Conservation (phyloP, 2,888 invertebrate species). For the Synergus laeviventris region DNA sequence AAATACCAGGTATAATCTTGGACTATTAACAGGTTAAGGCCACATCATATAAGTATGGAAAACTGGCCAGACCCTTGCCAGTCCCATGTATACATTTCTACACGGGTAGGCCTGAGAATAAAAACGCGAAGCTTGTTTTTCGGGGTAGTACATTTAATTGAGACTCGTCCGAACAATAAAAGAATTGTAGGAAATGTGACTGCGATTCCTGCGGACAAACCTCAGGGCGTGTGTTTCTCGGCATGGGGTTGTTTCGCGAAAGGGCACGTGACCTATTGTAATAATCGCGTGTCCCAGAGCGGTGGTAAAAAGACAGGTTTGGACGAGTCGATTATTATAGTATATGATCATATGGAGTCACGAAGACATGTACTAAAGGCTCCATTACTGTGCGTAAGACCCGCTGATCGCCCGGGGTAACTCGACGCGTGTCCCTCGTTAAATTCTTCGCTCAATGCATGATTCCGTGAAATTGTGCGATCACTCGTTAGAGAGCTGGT, state of each 20-base stretch:
- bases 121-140: conserved; percentile 7
- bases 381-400: conserved; percentile 47
- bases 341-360: conserved; percentile 51
- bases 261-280: conserved; percentile 70
- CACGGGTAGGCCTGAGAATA: conserved; percentile 37
- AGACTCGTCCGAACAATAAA: conserved; percentile 63
- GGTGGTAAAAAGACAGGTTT: conserved; percentile 57
- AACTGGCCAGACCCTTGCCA: too few species aligned
- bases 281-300: conserved; percentile 57
- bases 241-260: conserved; percentile 66
- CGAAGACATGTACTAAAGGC: conserved; percentile 47
- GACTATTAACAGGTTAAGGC: too few species aligned
- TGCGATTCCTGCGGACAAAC: conserved; percentile 61
- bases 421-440: conserved; percentile 72
- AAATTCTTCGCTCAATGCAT: conserved; percentile 69
- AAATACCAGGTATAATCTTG: too few species aligned
- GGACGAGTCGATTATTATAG: conserved; percentile 42
- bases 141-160: conserved; percentile 48
- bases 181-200: conserved; percentile 61
- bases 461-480: conserved; percentile 71
- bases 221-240: conserved; percentile 68
- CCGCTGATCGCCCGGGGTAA: conserved; percentile 43
- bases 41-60: too few species aligned
- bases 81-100: too few species aligned
- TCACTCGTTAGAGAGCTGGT: conserved; percentile 63